Evolutionary conservation across 2,888 invertebrate species (phyloP), one percentile per base, ranked within the genome.

Genomic region (Rhogogaster chlorosoma): DNA sequence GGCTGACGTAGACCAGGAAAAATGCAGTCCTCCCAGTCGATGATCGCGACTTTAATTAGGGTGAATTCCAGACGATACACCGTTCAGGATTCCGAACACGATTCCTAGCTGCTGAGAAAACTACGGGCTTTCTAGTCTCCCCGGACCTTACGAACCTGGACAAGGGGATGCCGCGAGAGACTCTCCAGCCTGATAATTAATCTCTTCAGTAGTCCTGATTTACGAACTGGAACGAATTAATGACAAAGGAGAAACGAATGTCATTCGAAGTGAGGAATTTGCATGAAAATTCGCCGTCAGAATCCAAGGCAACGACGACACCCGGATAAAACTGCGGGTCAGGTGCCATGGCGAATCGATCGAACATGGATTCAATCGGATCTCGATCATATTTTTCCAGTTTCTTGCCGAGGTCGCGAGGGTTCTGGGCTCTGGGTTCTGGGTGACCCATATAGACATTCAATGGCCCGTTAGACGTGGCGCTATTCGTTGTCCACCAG

Each of bases 391-490:
- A 29, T 61, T 36, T 80, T 38, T 36, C 61, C 57, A 61, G 26
- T 70, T 83, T 83, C 32, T 67, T 45, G 18, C 49, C 29, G 67
- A 70, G 83, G 42, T 67, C 67, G 42, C 29, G 83, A 22, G 38
- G 57, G 36, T 53, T 77, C 45, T 29, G 82, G 29, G 82, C 15
- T 67, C 61, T 84, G 84, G 75, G 75, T 78, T 84, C 84, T 84
- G 80, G 84, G 84, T 85, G 84, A 82, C 84, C 84, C 84, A 80
- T 85, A 85, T 82, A 85, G 36, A 38, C 84, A 85, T 84, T 80
- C 78, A 85, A 84, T 85, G 78, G 45, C 88, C 89, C 89, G 89
- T 90, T 90, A 89, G 90, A 89, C 86, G 87, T 87, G 85, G 86
- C 85, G 78, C 61, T 75, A 84, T 85, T 88, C 87, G 84, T 78